Conservation (phyloP, 2,888 invertebrate genomes). For the Hypsopygia costalis region DNA sequence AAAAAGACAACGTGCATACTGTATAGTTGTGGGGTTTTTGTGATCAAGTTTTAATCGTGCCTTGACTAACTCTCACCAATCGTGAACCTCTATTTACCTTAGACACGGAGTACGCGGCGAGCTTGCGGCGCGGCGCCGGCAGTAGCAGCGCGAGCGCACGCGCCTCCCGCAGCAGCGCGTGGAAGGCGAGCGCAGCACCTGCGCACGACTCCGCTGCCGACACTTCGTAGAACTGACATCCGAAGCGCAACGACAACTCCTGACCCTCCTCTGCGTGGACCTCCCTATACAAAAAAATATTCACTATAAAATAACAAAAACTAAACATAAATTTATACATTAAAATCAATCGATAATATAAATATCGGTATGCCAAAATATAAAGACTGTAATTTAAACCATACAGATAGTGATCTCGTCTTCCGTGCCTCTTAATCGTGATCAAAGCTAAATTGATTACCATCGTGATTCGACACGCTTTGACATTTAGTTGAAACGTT, state of each 20-base stretch:
- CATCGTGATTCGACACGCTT: neutral
- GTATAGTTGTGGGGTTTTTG: too few relatives aligned
- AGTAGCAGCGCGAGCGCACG: constrained; percentile 86
- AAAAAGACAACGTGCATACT: too few relatives aligned
- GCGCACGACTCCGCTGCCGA: constrained; percentile 91
- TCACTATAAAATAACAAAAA: too few relatives aligned
- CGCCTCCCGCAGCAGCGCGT: constrained; percentile 87
- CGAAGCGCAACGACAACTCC: constrained; percentile 86
- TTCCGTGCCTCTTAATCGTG: neutral
- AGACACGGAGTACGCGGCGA: constrained; percentile 88
- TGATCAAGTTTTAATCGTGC: too few relatives aligned
- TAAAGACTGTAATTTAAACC: neutral
- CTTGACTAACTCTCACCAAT: too few relatives aligned
- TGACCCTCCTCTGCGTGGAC: constrained; percentile 90
- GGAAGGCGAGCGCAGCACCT: constrained; percentile 90
- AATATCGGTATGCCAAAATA: too few relatives aligned
- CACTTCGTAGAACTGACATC: constrained; percentile 92
- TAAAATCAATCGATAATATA: too few relatives aligned
- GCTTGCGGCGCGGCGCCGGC: constrained; percentile 84
- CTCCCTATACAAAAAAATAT: constrained; percentile 71
- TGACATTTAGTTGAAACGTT: neutral
- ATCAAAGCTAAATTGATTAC: neutral
- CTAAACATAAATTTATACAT: too few relatives aligned
- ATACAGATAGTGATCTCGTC: too few relatives aligned
- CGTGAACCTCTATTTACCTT: constrained; percentile 82